These are phyloP conservation scores for Vulpes vulpes DNA, from an alignment of 2,113 vertebrate species.

Conservation along the genomic window DNA sequence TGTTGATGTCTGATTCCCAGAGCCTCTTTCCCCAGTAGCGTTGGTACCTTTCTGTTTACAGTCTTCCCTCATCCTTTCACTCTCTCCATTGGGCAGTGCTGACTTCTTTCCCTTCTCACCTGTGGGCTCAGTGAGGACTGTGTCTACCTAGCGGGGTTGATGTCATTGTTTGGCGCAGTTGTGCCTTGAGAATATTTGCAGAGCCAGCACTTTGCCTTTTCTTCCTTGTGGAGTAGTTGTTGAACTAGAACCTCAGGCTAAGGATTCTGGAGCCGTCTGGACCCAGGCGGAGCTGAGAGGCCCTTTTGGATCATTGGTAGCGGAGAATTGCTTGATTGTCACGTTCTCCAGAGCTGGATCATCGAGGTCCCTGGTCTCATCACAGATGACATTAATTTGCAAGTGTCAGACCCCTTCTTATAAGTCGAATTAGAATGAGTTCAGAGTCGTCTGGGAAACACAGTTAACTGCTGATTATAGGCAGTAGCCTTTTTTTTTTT, in stretches of 20 bases:
- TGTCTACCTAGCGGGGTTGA: background rate
- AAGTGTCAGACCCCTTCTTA: background rate
- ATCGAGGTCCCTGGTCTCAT: background rate
- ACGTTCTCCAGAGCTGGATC: background rate
- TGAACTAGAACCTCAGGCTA: background rate
- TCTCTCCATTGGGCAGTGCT: background rate
- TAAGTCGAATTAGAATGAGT: background rate
- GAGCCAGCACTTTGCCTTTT: background rate
- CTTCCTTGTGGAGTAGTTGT: background rate
- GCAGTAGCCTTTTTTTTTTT: background rate
- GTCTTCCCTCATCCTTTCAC: background rate
- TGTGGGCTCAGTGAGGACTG: background rate
- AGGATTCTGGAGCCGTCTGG: background rate
- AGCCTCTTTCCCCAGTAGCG: background rate
- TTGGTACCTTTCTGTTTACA: too few relatives aligned
- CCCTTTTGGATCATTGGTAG: background rate
- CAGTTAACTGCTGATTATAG: background rate
- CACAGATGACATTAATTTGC: slow-evolving; percentile 19
- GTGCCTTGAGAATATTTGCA: background rate
- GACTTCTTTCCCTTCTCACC: background rate
- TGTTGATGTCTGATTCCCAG: background rate
- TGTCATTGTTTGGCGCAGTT: background rate
- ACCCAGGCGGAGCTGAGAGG: background rate
- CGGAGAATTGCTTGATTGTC: background rate
- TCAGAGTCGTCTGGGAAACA: background rate